Base-by-base conservation (phyloP, 2,797 vertebrate species). In the Acrossocheilus fasciatus region DNA sequence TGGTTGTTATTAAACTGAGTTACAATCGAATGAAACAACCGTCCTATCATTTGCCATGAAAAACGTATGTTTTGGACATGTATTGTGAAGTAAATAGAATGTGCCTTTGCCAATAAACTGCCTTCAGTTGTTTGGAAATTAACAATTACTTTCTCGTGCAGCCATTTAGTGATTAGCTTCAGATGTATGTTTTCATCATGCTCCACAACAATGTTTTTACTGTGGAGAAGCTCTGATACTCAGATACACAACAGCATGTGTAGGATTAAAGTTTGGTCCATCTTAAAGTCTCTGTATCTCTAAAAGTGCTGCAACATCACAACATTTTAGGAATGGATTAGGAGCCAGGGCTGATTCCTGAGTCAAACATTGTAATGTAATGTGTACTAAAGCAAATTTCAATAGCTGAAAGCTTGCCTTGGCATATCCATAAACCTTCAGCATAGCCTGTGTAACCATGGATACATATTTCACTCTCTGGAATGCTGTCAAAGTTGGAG, bases 401-500 rank as follows among this genome's bases (percentile, higher is more conserved):
- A 74, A 26, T 47, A 68, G 30, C 50, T 59, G 34, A 72, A 34
- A 78, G 80, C 64, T 82, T 59, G 72, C 52, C 18, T 59, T 59
- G 39, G 59, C 41, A 45, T 85, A 50, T 76, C 14, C 39, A 79
- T 69, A 84, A 75, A 23, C 15, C 59, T 68, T 36, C 66, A 57
- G 57, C 69, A 74, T 64, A 20, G 39, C 43, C 47, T 50, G 43
- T 43, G 87, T 86, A 83, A 70, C 87, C 81, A 88, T 86, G 81
- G 87, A 79, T 69, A 83, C 75, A 9, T 69, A 84, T 85, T 59
- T 81, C 39, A 41, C 54, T 50, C 64, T 80, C 70, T 75, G 76
- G 39, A 80, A 83, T 54, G 30, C 81, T 82, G 85, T 76, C 83
- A 85, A 62, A 83, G 73, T 76, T 72, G 47, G 30, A 83, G 76